Base-by-base conservation (phyloP, 1,140 invertebrate species). In the Drosophila pandora region DNA sequence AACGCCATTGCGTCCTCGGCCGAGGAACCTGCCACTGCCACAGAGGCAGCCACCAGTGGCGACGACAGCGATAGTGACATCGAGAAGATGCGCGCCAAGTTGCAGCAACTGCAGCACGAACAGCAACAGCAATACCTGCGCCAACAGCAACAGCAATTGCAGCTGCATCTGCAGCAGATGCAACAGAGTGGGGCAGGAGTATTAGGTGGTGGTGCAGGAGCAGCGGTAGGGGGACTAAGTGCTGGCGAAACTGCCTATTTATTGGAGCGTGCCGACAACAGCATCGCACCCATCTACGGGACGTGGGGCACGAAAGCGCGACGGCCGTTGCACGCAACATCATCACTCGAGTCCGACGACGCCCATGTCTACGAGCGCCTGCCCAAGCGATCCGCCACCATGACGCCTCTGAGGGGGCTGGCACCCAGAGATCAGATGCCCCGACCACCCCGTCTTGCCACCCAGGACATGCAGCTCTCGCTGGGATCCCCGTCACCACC, bases 261-360 rank as follows among this genome's bases (percentile, higher is more conserved):
- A 91, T 83, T 91, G 88, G 90, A 91, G 90, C 90, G 85, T 91
- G 90, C 76, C 70, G 90, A 90, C 60, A 72, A 68, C 47, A 72
- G 68, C 6, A 3, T 56, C 64, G 85, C 84, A 56, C 90, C 90
- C 67, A 90, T 91, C 80, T 91, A 91, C 67, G 90, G 90, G 64
- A 91, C 90, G 78, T 91, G 90, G 90, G 85, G 82, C 85, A 88
- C 90, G 90, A 91, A 91, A 91, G 90, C 90, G 90, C 89, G 80
- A 88, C 90, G 90, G 87, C 77, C 87, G 49, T 76, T 74, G 50
- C 76, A 79, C 73, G 88, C 79, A 52, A 85, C 54, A 30, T 13
- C 65, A 41, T 62, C 60, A 7, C 61, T 61, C 41, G 58, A 65
- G 50, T 7, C 59, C 9, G 74, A 78, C 23, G 69, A 85, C 65